Evolutionary conservation across 2,797 vertebrate genomes (phyloP).

Genomic region (Meda fulgida): DNA sequence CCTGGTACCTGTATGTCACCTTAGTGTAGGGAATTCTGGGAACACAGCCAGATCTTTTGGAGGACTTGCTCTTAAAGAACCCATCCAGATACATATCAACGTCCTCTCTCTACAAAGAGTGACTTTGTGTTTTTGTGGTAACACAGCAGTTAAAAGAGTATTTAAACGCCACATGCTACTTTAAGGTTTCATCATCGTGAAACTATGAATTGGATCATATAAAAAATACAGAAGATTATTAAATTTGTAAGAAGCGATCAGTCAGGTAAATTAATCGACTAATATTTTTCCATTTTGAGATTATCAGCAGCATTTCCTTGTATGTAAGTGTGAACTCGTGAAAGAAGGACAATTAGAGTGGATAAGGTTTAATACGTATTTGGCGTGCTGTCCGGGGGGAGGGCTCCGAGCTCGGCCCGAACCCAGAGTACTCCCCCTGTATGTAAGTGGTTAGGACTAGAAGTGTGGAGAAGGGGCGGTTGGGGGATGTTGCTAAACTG

Average conservation of each 20-base stretch:
- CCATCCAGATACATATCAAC: slow-evolving; percentile 36
- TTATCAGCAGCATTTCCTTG: neutral
- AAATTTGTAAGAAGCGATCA: neutral
- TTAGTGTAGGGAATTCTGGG: slow-evolving; percentile 75
- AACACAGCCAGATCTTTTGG: slow-evolving; percentile 69
- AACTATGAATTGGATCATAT: neutral
- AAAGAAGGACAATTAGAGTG: too few species aligned
- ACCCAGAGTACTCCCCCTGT: too few species aligned
- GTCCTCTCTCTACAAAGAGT: slow-evolving; percentile 57
- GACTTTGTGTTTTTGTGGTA: slow-evolving; percentile 32
- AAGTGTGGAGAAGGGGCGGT: too few species aligned
- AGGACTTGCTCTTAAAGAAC: slow-evolving; percentile 67
- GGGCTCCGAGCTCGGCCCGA: too few species aligned
- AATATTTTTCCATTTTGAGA: neutral
- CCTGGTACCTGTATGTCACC: slow-evolving; percentile 63
- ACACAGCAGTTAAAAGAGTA: slow-evolving; percentile 24
- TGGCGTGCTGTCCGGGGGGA: too few species aligned
- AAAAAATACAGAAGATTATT: neutral
- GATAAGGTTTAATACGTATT: too few species aligned
- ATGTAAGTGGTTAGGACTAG: too few species aligned
- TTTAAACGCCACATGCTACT: slow-evolving; percentile 2
- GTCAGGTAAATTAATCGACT: neutral
- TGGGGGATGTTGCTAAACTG: too few species aligned
- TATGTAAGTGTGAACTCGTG: too few species aligned
- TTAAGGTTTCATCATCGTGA: neutral